A percentile compares a stretch with the other conserved stretches of the same genome.
Evolutionary conservation across 2,888 invertebrate species (phyloP).

Genomic region (Andrena flavipes): DNA sequence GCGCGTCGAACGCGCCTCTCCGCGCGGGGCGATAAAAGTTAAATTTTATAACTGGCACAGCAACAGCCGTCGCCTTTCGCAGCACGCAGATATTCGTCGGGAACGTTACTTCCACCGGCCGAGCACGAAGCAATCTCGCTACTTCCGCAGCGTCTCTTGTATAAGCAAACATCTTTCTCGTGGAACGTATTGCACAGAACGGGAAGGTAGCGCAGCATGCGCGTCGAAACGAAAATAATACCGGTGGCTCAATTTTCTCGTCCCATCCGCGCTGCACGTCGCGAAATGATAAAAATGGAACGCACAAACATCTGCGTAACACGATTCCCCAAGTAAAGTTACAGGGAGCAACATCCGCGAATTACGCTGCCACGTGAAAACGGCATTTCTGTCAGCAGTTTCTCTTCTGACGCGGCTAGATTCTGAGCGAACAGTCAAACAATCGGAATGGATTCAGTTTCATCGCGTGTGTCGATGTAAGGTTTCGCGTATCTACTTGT

Average conservation of each 20-base stretch:
- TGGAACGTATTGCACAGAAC: conserved; percentile 27
- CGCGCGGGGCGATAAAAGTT: conserved; percentile 25
- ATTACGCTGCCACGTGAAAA: no score
- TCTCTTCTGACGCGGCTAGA: no score
- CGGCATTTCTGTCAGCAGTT: no score
- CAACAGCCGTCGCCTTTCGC: conserved; percentile 31
- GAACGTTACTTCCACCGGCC: conserved; percentile 50
- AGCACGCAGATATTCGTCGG: conserved; percentile 42
- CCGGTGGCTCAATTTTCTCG: background rate
- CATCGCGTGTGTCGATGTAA: no score
- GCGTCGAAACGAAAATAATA: conserved; percentile 32
- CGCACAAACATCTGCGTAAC: background rate
- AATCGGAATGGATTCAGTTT: no score
- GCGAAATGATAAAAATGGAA: background rate
- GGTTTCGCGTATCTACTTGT: no score
- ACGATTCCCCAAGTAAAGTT: no score
- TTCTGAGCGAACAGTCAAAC: no score
- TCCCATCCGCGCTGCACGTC: background rate
- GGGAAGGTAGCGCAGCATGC: conserved; percentile 8
- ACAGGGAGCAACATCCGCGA: no score
- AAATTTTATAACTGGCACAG: conserved; percentile 44
- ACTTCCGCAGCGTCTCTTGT: conserved; percentile 64
- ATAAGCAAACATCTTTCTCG: conserved; percentile 41
- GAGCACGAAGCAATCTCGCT: conserved; percentile 69
- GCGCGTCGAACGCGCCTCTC: background rate